phyloP scores from a whole-genome alignment of 1,140 invertebrate genomes.

The Penaeus vannamei region DNA sequence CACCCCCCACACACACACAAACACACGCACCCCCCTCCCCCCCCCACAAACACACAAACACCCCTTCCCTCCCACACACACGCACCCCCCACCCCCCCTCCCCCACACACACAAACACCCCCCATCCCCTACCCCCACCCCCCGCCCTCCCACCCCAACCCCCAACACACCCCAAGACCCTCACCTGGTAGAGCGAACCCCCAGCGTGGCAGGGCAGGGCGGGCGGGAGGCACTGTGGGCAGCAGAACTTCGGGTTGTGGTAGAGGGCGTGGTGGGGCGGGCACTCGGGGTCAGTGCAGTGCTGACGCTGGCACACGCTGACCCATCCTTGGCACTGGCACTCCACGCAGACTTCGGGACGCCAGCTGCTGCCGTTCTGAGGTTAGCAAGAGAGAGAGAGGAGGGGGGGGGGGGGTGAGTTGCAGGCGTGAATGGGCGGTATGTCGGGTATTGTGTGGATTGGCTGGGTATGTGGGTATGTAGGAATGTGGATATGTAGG shows the following conservation, averaged over 20 bases:
- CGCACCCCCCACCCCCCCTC: too few relatives aligned
- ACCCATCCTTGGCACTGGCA: slow-evolving; percentile 45
- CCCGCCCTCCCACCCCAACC: too few relatives aligned
- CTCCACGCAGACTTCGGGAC: slow-evolving; percentile 11
- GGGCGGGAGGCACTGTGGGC: slow-evolving; percentile 32
- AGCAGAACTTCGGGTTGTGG: slow-evolving; percentile 30
- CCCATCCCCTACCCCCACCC: too few relatives aligned
- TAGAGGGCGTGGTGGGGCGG: neutral
- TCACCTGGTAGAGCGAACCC: slow-evolving; percentile 40
- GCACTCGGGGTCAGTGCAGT: slow-evolving; percentile 14
- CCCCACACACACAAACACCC: too few relatives aligned
- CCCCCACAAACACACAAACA: too few relatives aligned
- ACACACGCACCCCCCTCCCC: neutral
- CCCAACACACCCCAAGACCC: too few relatives aligned
- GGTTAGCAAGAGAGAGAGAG: too few relatives aligned
- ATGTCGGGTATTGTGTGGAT: neutral
- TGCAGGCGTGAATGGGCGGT: neutral
- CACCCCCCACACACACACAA: too few relatives aligned
- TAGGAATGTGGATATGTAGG: too few relatives aligned
- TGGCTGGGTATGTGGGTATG: too few relatives aligned
- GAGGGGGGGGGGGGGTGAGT: neutral
- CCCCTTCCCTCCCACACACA: too few relatives aligned
- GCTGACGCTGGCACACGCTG: slow-evolving; percentile 26
- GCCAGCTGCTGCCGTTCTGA: slow-evolving; percentile 44
- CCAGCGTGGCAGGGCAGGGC: slow-evolving; percentile 20